Base-by-base conservation (phyloP, 2,797 vertebrate genomes). In the Megaceryle alcyon region DNA sequence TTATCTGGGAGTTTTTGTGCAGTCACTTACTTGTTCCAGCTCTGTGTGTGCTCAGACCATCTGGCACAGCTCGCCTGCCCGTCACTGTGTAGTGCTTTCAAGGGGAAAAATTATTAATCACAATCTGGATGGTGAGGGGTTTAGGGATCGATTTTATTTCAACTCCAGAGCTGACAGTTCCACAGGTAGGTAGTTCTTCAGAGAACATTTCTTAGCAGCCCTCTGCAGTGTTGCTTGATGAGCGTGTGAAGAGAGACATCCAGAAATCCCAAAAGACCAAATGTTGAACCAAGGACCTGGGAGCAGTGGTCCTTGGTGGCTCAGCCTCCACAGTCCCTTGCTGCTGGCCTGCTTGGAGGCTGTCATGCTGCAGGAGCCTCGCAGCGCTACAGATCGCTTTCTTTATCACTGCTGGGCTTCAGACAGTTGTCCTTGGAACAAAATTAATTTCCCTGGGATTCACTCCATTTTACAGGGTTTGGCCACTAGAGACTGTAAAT, bases 11-110 rank as follows among this genome's bases (percentile, higher is more conserved):
- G 81, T 19, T 90, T 96, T 63, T 90, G 78, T 82, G 90, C 83
- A 80, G 83, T 90, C n/a, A 0, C 57, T 91, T 43, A 31, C 66
- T 77, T 48, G 88, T 94, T 97, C 71, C 94, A 93, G 88, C 86
- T 95, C 43, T 75, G 86, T 61, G 95, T 95, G 90, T 56, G 91
- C 86, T 73, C 1, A 0, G 94, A 93, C 95, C 95, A 97, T 96
- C 96, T 97, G 96, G 96, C 95, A 41, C 3, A 0, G 83, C 88
- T 95, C 6, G 4, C 64, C 86, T 59, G 95, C 88, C 87, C 53
- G 0, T 77, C 90, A 48, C 0, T 0, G 48, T 29, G 64, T 31
- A 26, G 86, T 61, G 88, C 88, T 94, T 95, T 94, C 81, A 92
- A 68, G 86, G 86, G 75, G 94, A 53, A 90, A 56, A 85, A 78